Conservation (phyloP, 2,888 invertebrate genomes). For the Leptopilina myrica region DNA sequence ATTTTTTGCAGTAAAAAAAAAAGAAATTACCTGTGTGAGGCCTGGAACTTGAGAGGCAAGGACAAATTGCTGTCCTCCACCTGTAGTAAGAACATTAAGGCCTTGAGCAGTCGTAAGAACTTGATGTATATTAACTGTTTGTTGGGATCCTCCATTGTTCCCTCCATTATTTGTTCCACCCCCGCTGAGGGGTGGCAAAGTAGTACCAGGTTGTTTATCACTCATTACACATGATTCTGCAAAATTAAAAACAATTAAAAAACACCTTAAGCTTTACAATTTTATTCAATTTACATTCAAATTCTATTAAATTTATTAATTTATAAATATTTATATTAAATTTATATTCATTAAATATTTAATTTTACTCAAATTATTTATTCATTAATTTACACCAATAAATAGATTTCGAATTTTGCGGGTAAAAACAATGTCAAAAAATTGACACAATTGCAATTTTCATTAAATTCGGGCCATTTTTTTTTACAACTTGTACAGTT, state of each 20-base stretch:
- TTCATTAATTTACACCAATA: too few relatives aligned
- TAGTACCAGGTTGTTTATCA: conserved; percentile 75
- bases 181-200: conserved; percentile 75
- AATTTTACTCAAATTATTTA: too few relatives aligned
- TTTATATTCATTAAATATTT: too few relatives aligned
- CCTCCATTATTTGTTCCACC: conserved; percentile 74
- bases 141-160: conserved; percentile 69
- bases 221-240: conserved; percentile 76
- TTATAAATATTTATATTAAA: too few relatives aligned
- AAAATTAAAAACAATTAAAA: conserved; percentile 48
- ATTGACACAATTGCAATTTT: too few relatives aligned
- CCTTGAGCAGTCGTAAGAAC: conserved; percentile 74
- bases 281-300: not conserved
- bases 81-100: conserved; percentile 74
- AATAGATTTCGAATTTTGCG: too few relatives aligned
- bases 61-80: conserved; percentile 75
- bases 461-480: too few relatives aligned
- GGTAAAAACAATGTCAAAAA: too few relatives aligned
- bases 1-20: too few relatives aligned
- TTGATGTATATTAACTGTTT: conserved; percentile 74
- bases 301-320: too few relatives aligned
- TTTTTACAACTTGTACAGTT: too few relatives aligned
- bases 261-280: not conserved
- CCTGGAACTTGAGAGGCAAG: conserved; percentile 77
- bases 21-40: conserved; percentile 76